These are phyloP conservation scores for Siniperca obscura DNA, from an alignment of 2,797 vertebrate species.

Conservation along the genomic window DNA sequence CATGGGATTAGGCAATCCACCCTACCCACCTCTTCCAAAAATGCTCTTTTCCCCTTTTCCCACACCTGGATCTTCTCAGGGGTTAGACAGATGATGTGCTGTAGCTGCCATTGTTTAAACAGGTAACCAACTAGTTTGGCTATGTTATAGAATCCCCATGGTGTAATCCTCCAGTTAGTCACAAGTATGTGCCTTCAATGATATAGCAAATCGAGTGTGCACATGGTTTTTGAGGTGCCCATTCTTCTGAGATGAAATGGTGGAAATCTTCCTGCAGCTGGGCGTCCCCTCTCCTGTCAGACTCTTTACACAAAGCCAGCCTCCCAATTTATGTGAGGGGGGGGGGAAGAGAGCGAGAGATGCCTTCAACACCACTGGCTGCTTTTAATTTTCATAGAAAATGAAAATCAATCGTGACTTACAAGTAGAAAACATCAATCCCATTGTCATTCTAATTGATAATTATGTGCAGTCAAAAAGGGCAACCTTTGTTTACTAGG, in stretches of 20 bases:
- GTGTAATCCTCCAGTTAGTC: conserved; percentile 42
- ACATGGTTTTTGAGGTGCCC: conserved; percentile 33
- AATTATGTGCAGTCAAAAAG: neutral
- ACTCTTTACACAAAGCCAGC: conserved; percentile 70
- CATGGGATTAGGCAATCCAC: conserved; percentile 70
- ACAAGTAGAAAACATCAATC: neutral
- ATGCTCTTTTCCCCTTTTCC: conserved; percentile 15
- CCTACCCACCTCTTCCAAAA: conserved; percentile 13
- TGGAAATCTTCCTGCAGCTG: conserved; percentile 58
- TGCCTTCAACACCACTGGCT: conserved; percentile 64
- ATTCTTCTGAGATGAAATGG: conserved; percentile 50
- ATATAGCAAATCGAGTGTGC: conserved; percentile 23
- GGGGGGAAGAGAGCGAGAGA: conserved; percentile 11
- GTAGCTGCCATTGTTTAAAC: conserved; percentile 46
- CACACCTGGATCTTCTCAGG: conserved; percentile 53
- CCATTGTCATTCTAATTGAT: neutral
- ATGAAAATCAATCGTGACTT: conserved; percentile 25
- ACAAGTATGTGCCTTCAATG: neutral
- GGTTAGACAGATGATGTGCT: conserved; percentile 23
- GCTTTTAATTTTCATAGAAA: conserved; percentile 26
- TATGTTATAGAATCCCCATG: conserved; percentile 54
- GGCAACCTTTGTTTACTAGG: accelerated
- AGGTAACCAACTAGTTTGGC: conserved; percentile 43
- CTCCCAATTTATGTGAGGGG: conserved; percentile 68
- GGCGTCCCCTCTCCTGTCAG: conserved; percentile 55